Evolutionary conservation across 2,888 invertebrate species (phyloP).

Genomic region (Caenorhabditis plicata): DNA sequence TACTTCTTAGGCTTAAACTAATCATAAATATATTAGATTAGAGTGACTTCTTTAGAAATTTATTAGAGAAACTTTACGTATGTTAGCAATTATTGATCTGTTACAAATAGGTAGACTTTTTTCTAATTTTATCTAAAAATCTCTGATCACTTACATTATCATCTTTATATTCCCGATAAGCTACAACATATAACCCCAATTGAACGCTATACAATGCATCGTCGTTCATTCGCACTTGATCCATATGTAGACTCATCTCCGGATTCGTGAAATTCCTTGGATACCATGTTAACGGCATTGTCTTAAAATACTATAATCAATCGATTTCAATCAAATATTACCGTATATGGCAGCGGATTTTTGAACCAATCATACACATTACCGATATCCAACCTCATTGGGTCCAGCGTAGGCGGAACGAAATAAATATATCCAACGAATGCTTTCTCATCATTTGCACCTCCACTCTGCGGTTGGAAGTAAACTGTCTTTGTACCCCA

Average conservation of each 20-base stretch:
- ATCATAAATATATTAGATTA: no score
- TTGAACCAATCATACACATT: conserved; percentile 63
- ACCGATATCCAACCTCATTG: conserved; percentile 63
- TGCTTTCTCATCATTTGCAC: conserved; percentile 63
- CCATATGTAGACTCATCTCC: conserved; percentile 34
- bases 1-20: no score
- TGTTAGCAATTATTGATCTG: no score
- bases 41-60: no score
- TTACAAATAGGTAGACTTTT: no score
- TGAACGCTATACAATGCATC: conserved; percentile 59
- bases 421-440: conserved; percentile 65
- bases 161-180: conserved; percentile 62
- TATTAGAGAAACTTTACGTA: no score
- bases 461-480: conserved; percentile 62
- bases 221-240: conserved; percentile 53
- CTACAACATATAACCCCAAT: conserved; percentile 61
- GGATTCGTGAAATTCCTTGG: conserved; percentile 65
- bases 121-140: not conserved
- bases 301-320: no score
- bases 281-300: conserved; percentile 64
- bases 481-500: conserved; percentile 65
- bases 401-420: conserved; percentile 65
- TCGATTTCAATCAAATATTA: no score
- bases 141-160: conserved; percentile 47
- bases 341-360: conserved; percentile 57